Conservation (phyloP, 1,140 invertebrate species). For the Cylas formicarius region DNA sequence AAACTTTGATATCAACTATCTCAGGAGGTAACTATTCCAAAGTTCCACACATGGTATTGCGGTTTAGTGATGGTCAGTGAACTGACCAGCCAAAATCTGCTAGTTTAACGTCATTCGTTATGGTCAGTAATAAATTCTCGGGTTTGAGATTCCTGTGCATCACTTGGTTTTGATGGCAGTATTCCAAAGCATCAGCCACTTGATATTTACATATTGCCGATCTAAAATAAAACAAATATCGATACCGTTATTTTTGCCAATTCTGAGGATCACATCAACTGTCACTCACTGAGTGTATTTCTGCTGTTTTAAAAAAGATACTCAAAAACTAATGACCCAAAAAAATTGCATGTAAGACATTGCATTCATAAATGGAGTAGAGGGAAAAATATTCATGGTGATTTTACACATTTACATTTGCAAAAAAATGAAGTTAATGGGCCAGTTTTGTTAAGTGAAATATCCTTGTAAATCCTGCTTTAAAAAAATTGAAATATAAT, state of each 20-base stretch:
- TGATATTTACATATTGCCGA: conserved; percentile 78
- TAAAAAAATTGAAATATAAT: too few relatives aligned
- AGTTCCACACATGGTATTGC: conserved; percentile 87
- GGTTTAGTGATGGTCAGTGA: conserved; percentile 74
- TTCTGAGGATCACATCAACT: too few relatives aligned
- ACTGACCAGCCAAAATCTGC: conserved; percentile 95
- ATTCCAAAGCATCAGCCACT: conserved; percentile 82
- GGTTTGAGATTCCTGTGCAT: conserved; percentile 90
- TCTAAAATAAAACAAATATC: conserved; percentile 39
- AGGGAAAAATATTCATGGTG: too few relatives aligned
- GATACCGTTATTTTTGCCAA: neutral
- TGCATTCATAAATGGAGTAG: too few relatives aligned
- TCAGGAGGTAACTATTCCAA: conserved; percentile 89
- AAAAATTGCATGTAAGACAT: too few relatives aligned
- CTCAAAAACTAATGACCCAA: too few relatives aligned
- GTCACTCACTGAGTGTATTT: too few relatives aligned
- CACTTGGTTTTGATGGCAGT: conserved; percentile 82
- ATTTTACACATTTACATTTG: too few relatives aligned
- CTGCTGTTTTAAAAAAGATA: too few relatives aligned
- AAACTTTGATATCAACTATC: conserved; percentile 71
- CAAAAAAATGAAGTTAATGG: neutral
- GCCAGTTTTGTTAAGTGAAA: too few relatives aligned
- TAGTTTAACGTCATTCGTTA: conserved; percentile 73
- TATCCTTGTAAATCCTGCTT: neutral
- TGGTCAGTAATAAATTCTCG: conserved; percentile 76